A percentile compares a stretch with the other conserved stretches of the same genome.
phyloP scores from a whole-genome alignment of 2,888 invertebrate genomes.

The Pantelozetes paolii region DNA sequence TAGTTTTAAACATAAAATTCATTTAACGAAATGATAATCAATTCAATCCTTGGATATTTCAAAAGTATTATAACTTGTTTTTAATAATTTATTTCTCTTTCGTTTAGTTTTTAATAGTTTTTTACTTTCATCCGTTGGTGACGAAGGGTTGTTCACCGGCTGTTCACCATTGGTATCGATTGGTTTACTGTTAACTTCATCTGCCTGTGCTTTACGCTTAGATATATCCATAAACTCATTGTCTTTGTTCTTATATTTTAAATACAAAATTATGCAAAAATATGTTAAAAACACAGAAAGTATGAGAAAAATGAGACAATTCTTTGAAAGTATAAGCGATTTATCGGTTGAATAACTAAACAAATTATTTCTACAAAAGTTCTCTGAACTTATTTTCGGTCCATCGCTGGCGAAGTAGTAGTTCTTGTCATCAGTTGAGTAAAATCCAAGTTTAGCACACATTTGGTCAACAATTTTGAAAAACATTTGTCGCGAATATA shows the following conservation, averaged over 20 bases:
- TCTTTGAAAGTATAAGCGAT: neutral
- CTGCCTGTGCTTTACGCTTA: no score
- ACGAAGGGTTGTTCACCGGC: no score
- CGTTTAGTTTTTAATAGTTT: no score
- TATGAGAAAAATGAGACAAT: neutral
- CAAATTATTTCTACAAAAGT: conserved; percentile 2
- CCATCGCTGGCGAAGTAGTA: neutral
- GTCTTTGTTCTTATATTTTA: neutral
- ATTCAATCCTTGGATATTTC: neutral
- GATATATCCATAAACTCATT: no score
- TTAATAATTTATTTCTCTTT: no score
- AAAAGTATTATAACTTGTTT: conserved; percentile 6
- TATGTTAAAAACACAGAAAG: neutral
- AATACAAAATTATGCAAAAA: neutral
- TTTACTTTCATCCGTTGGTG: no score
- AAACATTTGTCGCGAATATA: neutral
- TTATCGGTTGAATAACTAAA: neutral
- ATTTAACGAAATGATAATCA: no score
- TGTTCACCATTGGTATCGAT: no score
- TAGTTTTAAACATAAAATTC: no score
- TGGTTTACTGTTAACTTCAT: no score
- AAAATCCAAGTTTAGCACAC: conserved; percentile 11
- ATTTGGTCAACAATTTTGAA: neutral
- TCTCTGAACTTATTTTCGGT: neutral
- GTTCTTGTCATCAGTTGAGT: neutral